phyloP scores from a whole-genome alignment of 2,797 vertebrate species.

The Phalloptychus januarius region DNA sequence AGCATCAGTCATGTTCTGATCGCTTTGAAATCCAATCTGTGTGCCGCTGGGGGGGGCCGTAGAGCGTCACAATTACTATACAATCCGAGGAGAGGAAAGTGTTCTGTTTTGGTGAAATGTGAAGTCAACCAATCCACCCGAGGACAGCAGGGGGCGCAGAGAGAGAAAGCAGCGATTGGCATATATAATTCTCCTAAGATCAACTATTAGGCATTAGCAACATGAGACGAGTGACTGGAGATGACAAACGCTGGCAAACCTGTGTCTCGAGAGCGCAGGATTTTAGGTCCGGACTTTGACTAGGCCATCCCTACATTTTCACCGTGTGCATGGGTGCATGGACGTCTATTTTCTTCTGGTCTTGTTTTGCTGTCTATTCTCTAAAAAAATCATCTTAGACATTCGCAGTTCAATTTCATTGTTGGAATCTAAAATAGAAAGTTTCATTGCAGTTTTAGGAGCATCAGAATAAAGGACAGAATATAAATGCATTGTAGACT shows the following conservation, averaged over 20 bases:
- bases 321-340: too few relatives aligned
- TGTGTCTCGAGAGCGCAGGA: not conserved
- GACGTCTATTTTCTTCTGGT: too few relatives aligned
- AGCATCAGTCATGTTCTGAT: not conserved
- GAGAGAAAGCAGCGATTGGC: constrained; percentile 33
- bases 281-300: not conserved
- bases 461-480: too few relatives aligned
- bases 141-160: not conserved
- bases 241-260: not conserved
- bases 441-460: too few relatives aligned
- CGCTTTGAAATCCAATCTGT: not conserved
- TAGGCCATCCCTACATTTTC: not conserved
- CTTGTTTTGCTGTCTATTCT: too few relatives aligned
- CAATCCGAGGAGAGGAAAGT: not conserved
- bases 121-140: not conserved
- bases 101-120: not conserved
- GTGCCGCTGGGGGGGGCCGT: not conserved
- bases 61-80: not conserved
- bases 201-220: not conserved
- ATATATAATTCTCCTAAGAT: constrained; percentile 46
- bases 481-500: too few relatives aligned
- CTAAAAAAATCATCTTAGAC: too few relatives aligned
- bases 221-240: too few relatives aligned
- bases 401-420: too few relatives aligned
- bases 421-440: too few relatives aligned